Conservation (phyloP, 2,888 invertebrate genomes). For the Volucella inflata region DNA sequence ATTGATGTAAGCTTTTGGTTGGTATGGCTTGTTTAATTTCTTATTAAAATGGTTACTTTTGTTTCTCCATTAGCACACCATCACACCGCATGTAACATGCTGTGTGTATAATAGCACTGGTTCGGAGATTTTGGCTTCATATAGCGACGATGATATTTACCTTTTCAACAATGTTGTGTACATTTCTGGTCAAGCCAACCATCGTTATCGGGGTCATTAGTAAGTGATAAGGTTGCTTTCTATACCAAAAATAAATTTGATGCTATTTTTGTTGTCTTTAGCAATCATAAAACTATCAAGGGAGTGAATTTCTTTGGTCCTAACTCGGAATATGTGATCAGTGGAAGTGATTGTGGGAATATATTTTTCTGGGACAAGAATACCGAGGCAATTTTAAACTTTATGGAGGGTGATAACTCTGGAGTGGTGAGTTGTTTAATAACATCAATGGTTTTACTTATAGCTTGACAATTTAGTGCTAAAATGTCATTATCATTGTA, state of each 20-base stretch:
- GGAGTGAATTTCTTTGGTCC: conserved; percentile 97
- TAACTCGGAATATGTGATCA: conserved; percentile 94
- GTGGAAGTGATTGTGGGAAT: conserved; percentile 97
- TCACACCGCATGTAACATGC: conserved; percentile 89
- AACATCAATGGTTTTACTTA: neutral
- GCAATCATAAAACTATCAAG: conserved; percentile 91
- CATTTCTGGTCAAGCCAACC: conserved; percentile 83
- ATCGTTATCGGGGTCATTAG: conserved; percentile 87
- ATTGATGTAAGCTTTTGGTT: conserved; percentile 76
- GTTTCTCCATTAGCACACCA: conserved; percentile 76
- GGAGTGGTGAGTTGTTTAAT: conserved; percentile 88
- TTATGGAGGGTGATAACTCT: conserved; percentile 91
- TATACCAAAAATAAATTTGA: neutral
- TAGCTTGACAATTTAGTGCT: too few relatives aligned
- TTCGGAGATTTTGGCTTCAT: conserved; percentile 95
- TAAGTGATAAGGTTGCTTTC: conserved; percentile 75
- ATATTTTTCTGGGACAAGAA: conserved; percentile 95
- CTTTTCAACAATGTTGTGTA: conserved; percentile 89
- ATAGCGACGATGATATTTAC: conserved; percentile 96
- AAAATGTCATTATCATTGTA: too few relatives aligned
- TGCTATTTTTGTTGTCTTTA: conserved; percentile 80
- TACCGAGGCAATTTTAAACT: conserved; percentile 94
- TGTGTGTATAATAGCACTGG: conserved; percentile 96
- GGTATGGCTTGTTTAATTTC: neutral
- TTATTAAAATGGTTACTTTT: neutral